A percentile compares a stretch with the other conserved stretches of the same genome.
phyloP scores from a whole-genome alignment of 2,888 invertebrate genomes.

The Liposcelis brunnea region DNA sequence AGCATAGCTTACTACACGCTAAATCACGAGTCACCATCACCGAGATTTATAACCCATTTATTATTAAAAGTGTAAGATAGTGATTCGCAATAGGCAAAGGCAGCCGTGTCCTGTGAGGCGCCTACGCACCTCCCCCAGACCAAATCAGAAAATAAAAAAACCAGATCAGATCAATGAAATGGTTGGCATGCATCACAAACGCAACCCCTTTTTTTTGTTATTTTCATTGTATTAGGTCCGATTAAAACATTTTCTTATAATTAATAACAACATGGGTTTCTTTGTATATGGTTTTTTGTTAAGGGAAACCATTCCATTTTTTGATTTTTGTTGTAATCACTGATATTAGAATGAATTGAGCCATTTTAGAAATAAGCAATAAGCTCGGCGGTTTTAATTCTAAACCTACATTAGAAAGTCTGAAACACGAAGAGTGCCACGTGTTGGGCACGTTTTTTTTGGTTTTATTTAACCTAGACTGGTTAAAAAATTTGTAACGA shows the following conservation, averaged over 20 bases:
- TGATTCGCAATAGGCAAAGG: no score
- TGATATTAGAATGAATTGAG: no score
- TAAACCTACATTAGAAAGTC: no score
- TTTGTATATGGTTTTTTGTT: constrained; percentile 21
- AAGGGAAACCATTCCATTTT: constrained; percentile 10
- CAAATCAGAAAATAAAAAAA: not conserved
- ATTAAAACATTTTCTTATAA: constrained; percentile 11
- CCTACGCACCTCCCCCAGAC: constrained; percentile 1
- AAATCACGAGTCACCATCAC: no score
- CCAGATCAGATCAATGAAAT: constrained; percentile 7
- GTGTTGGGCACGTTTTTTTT: no score
- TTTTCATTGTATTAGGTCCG: not conserved
- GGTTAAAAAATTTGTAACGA: no score
- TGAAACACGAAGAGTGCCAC: no score
- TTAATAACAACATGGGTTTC: constrained; percentile 19
- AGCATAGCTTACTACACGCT: constrained; percentile 18
- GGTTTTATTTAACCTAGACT: no score
- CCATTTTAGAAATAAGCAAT: no score
- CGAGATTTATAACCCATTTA: constrained; percentile 22
- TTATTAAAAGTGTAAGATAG: constrained; percentile 15
- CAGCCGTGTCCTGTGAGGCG: constrained; percentile 2
- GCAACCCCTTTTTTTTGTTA: no score
- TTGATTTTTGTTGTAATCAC: no score
- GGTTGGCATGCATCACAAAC: constrained; percentile 4
- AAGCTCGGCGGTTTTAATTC: no score